Evolutionary conservation across 2,797 vertebrate genomes (phyloP), one percentile per base, ranked within the genome.

Genomic region (Avahi laniger): DNA sequence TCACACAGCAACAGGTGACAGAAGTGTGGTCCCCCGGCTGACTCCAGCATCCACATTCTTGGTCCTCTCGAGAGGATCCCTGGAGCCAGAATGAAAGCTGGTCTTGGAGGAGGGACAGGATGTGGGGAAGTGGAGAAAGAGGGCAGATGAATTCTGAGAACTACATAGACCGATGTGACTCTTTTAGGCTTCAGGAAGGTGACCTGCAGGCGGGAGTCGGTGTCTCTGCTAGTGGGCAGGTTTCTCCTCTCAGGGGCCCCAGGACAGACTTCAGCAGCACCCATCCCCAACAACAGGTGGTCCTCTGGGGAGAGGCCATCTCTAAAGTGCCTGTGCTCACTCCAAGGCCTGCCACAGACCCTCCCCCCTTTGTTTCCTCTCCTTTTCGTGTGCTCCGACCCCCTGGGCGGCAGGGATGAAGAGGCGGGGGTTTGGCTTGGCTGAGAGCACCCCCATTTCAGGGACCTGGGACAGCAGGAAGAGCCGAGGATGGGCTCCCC

Each of bases 161-260:
- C 46, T 52, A 22, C 82, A 26, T 7, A 63, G 59, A 81, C 33
- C 7, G 1, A 10, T 12, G 20, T 43, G 52, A 8, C 14, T 54
- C 59, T 33, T 83, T 63, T 69, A n/a, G 38, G 78, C 75, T 86
- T 91, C 78, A 54, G 35, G 54, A 26, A 94, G 41, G 14, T 15
- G 20, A 28, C 17, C 3, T 9, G 17, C 12, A 15, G 0, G 22
- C 17, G 43, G 24, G 11, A 12, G 26, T 5, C n/a, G 8, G 12
- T 7, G 4, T 54, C n/a, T 69, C 24, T 61, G 14, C 18, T 18
- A 1, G 4, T 7, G 28, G 38, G 41, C 15, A 30, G 33, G 15
- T 59, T 73, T 41, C 59, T 70, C 69, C 20, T 69, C 20, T 38
- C 46, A 38, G 82, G 28, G 1, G 26, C n/a, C 48, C 46, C 38